Evolutionary conservation across 2,113 vertebrate species (phyloP), one percentile per base, ranked within the genome.

Genomic region (Cheirogaleus medius): DNA sequence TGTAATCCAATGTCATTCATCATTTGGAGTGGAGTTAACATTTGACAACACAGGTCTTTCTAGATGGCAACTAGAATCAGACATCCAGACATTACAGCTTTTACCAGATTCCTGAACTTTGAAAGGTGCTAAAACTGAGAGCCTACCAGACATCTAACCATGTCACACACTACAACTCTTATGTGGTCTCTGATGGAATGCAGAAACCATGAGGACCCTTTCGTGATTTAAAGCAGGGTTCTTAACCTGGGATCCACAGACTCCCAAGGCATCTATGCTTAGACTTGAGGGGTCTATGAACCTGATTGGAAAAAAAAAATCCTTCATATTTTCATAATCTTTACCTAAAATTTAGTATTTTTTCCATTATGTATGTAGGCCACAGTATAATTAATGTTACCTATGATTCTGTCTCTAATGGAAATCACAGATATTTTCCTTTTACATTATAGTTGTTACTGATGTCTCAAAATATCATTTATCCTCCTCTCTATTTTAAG

Each of bases 401-500:
- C 64, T 95, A 52, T 92, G 87, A 86, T 85, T 94, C 71, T 52
- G 76, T 94, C 60, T 83, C 58, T 90, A 88, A 82, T 47, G 66
- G 90, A 93, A 95, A 82, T 97, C 37, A 73, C 14, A 81, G 29
- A 18, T 77, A 92, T 90, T 97, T 96, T 92, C 14, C 32, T 83
- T 94, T 92, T 49, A 82, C 29, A 63, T 88, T 81, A 73, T 6
- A 92, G 32, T 52, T 78, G 32, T 95, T 91, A 94, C 49, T 34
- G 56, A 82, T 83, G 47, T 88, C 58, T 92, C 52, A 96, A 97
- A 96, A 83, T 86, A 86, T 34, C n/a, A 71, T 60, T 96, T 90
- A 88, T 54, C 37, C 25, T 54, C 29, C 9, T 78, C 85, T 97
- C 47, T 95, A 68, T 69, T 87, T 96, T 92, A 74, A 91, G 39